These are phyloP conservation scores for Nomada fucata DNA, from an alignment of 2,888 invertebrate species.

Conservation along the genomic window DNA sequence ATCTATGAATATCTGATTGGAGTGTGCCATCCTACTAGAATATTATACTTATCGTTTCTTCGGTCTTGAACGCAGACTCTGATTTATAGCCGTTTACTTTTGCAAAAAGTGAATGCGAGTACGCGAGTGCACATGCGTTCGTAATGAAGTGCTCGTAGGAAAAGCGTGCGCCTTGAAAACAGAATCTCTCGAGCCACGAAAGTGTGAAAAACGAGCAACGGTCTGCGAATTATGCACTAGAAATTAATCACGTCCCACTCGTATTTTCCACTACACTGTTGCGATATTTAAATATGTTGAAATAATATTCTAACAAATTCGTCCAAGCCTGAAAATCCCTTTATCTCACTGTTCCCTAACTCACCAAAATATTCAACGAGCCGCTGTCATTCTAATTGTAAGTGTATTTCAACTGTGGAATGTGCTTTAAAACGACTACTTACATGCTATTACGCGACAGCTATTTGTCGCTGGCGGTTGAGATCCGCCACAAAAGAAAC, in stretches of 20 bases:
- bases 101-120: slow-evolving; percentile 9
- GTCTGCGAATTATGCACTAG: slow-evolving; percentile 8
- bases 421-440: too few relatives aligned
- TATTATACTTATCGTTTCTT: slow-evolving; percentile 9
- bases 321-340: too few relatives aligned
- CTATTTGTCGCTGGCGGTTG: too few relatives aligned
- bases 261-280: not conserved
- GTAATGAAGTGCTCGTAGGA: not conserved
- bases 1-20: not conserved
- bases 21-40: not conserved
- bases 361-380: too few relatives aligned
- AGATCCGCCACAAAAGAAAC: too few relatives aligned
- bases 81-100: slow-evolving; percentile 14
- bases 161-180: slow-evolving; percentile 10
- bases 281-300: not conserved
- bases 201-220: slow-evolving; percentile 31
- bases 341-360: too few relatives aligned
- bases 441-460: too few relatives aligned
- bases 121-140: not conserved
- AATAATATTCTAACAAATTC: too few relatives aligned
- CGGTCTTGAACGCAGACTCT: slow-evolving; percentile 6
- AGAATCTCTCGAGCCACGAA: not conserved
- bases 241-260: not conserved
- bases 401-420: too few relatives aligned
- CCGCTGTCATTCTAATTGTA: too few relatives aligned